Evolutionary conservation across 1,140 invertebrate species (phyloP).

Genomic region (Ceratoteleas bidentatus): DNA sequence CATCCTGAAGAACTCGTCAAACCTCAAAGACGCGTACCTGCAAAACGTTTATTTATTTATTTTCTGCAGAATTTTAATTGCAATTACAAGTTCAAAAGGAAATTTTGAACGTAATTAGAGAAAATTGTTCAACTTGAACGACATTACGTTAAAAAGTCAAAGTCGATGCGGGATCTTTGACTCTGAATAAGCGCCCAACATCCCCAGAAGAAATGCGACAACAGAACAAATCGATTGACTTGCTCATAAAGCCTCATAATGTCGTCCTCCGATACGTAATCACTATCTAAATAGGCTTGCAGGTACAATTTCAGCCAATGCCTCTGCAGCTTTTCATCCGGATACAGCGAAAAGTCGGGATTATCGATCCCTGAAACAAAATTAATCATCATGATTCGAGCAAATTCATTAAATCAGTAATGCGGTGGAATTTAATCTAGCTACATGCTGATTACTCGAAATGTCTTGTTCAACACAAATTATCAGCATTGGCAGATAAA

Average conservation of each 20-base stretch:
- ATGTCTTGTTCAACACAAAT: neutral
- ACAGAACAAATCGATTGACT: slow-evolving; percentile 90
- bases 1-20: slow-evolving; percentile 85
- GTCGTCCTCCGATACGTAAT: slow-evolving; percentile 82
- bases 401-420: no score
- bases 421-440: no score
- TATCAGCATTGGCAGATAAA: neutral
- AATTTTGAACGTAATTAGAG: no score
- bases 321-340: slow-evolving; percentile 89
- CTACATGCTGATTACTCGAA: no score
- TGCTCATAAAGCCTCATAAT: slow-evolving; percentile 88
- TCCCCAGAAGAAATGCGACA: slow-evolving; percentile 95
- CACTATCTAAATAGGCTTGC: slow-evolving; percentile 82
- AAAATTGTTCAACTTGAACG: no score
- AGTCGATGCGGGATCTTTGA: slow-evolving; percentile 94
- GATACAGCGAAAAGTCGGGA: slow-evolving; percentile 90
- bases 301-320: slow-evolving; percentile 92
- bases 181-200: slow-evolving; percentile 96
- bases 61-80: slow-evolving; percentile 12
- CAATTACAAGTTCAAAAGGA: no score
- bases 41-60: slow-evolving; percentile 48
- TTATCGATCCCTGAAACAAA: slow-evolving; percentile 85
- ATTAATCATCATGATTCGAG: no score
- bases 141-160: slow-evolving; percentile 97
- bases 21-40: slow-evolving; percentile 86